Conservation (phyloP, 2,888 invertebrate genomes). For the Coenonympha glycerion region DNA sequence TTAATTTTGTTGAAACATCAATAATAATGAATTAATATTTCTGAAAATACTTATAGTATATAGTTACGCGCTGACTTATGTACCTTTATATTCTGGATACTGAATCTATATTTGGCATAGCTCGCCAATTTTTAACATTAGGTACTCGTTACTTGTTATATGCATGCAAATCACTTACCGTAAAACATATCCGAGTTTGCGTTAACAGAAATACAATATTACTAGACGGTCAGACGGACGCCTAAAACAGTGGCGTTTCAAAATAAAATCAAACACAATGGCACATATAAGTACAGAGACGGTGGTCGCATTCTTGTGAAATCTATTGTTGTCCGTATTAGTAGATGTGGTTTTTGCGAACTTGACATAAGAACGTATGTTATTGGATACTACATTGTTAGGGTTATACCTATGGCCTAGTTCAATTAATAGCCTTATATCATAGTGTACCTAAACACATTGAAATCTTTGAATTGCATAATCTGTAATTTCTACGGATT, state of each 20-base stretch:
- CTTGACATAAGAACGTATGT: constrained; percentile 42
- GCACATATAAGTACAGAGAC: constrained; percentile 28
- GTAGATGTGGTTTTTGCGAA: constrained; percentile 43
- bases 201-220: constrained; percentile 47
- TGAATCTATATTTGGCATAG: no score
- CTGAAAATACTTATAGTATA: no score
- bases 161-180: constrained; percentile 48
- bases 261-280: constrained; percentile 44
- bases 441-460: no score
- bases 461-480: no score
- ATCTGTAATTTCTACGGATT: no score
- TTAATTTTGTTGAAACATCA: no score
- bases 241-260: constrained; percentile 39
- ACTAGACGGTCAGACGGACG: constrained; percentile 34
- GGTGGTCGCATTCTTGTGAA: constrained; percentile 32
- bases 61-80: no score
- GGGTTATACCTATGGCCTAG: background rate
- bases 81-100: no score
- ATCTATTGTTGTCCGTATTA: constrained; percentile 40
- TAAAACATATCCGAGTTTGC: constrained; percentile 47
- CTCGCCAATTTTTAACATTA: background rate
- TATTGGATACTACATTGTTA: background rate
- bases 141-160: background rate
- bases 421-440: background rate
- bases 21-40: no score